phyloP scores from a whole-genome alignment of 2,888 invertebrate genomes.

The Eristalis arbustorum region DNA sequence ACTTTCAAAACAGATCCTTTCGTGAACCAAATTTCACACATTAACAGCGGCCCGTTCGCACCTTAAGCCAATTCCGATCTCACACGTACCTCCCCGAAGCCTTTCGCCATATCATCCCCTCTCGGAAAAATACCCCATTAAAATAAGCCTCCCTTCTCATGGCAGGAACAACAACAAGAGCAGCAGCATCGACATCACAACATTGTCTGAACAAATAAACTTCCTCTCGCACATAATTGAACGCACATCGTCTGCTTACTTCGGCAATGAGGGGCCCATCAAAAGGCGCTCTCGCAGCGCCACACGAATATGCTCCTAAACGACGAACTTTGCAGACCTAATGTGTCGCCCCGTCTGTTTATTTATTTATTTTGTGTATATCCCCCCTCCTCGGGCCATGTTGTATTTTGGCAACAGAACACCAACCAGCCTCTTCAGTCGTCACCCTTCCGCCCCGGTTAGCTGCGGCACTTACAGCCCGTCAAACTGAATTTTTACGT shows the following conservation, averaged over 20 bases:
- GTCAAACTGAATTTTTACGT: slow-evolving; percentile 67
- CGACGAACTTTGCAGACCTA: slow-evolving; percentile 64
- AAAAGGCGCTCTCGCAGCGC: slow-evolving; percentile 52
- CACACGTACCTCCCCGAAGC: slow-evolving; percentile 20
- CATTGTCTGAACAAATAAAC: slow-evolving; percentile 39
- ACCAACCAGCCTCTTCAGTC: slow-evolving; percentile 9
- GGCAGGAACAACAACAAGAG: not conserved
- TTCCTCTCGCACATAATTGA: slow-evolving; percentile 64
- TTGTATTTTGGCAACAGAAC: slow-evolving; percentile 30
- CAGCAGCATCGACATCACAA: slow-evolving; percentile 28
- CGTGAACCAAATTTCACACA: not conserved
- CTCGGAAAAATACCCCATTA: slow-evolving; percentile 31
- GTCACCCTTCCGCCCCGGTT: slow-evolving; percentile 26
- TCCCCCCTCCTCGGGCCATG: not conserved
- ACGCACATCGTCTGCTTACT: slow-evolving; percentile 61
- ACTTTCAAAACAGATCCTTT: not conserved
- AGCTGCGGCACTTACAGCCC: slow-evolving; percentile 55
- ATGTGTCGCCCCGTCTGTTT: slow-evolving; percentile 51
- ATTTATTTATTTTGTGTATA: slow-evolving; percentile 48
- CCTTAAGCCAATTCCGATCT: slow-evolving; percentile 1
- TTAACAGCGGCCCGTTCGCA: not conserved
- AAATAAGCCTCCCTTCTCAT: slow-evolving; percentile 57
- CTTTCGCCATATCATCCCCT: slow-evolving; percentile 14
- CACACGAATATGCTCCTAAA: slow-evolving; percentile 62
- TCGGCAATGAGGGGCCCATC: slow-evolving; percentile 40